These are phyloP conservation scores for Columba janthina DNA, from an alignment of 2,113 vertebrate genomes.

Conservation along the genomic window DNA sequence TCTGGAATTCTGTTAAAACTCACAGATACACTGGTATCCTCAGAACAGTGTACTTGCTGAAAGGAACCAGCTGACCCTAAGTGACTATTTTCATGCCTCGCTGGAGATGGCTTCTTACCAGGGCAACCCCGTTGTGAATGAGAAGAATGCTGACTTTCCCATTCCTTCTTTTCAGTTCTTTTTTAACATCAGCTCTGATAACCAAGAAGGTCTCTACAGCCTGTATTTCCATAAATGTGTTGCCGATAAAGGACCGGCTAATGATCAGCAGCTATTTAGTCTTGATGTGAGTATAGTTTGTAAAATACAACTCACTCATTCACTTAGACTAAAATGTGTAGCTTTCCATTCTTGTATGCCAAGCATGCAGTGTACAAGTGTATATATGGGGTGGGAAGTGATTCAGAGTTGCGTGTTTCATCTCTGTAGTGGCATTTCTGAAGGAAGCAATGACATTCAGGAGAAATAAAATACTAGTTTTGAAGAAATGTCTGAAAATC, in stretches of 20 bases:
- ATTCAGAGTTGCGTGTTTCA: neutral
- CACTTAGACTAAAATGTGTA: neutral
- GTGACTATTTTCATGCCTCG: neutral
- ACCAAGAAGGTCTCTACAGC: slow-evolving; percentile 87
- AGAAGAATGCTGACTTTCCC: neutral
- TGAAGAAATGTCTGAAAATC: neutral
- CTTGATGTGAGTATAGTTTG: slow-evolving; percentile 79
- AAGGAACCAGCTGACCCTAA: neutral
- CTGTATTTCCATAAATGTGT: slow-evolving; percentile 87
- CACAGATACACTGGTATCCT: neutral
- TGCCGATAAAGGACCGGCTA: neutral
- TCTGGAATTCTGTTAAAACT: neutral
- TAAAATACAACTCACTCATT: neutral
- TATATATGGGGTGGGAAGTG: neutral
- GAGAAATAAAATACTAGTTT: neutral
- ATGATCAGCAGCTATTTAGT: slow-evolving; percentile 71
- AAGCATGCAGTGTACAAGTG: neutral
- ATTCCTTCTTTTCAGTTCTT: slow-evolving; percentile 75
- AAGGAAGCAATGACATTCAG: neutral
- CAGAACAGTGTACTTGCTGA: neutral
- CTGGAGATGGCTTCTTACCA: neutral
- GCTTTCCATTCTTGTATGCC: neutral
- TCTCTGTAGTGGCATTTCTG: neutral
- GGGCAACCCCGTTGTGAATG: neutral
- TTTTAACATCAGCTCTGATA: slow-evolving; percentile 79